Evolutionary conservation across 2,888 invertebrate genomes (phyloP), one percentile per base, ranked within the genome.

Genomic region (Neuroscelio doddi): DNA sequence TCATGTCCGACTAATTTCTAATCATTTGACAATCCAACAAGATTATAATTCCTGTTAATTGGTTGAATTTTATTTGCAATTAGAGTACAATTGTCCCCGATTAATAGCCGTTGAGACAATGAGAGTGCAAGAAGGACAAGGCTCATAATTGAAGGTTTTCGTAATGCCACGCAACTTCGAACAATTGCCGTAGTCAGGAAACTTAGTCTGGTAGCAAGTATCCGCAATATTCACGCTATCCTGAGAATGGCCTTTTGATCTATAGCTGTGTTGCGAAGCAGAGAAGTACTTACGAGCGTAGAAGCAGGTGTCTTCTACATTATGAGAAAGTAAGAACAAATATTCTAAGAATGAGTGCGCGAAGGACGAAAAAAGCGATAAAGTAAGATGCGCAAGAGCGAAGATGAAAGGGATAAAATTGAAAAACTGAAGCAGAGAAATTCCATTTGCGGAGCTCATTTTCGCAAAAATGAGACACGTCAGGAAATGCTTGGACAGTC

Each of bases 181-280:
- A 64, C 64, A 66, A 68, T 70, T 64, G 68, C 50, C 53, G 34
- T 38, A 51, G 51, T 53, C 50, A 49, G 47, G 49, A 64, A 67
- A 64, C 53, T 69, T 64, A 44, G 26, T 59, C 36, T 24, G 17
- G 38, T 46, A 59, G 44, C 61, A 47, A 46, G 41, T 53, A 70
- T 65, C 52, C 55, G 44, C 58, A 61, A 65, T 70, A 68, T 69
- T 69, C 53, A 44, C 17, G 47, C 12, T 46, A 34, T 29, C 17
- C 41, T 26, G 29, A 36, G 30, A 49, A 30, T 47, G 26, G 44
- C 38, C 34, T 32, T 30, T 38, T 42, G 36, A 44, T 50, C 32
- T 50, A 50, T 17, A 57, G 38, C 16, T 4, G 1, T 7, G 26
- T 21, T n/a, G 16, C 14, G 46, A 59, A 27, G 34, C 21, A 12